Base-by-base conservation (phyloP, 2,888 invertebrate species). In the Cryptus armator region DNA sequence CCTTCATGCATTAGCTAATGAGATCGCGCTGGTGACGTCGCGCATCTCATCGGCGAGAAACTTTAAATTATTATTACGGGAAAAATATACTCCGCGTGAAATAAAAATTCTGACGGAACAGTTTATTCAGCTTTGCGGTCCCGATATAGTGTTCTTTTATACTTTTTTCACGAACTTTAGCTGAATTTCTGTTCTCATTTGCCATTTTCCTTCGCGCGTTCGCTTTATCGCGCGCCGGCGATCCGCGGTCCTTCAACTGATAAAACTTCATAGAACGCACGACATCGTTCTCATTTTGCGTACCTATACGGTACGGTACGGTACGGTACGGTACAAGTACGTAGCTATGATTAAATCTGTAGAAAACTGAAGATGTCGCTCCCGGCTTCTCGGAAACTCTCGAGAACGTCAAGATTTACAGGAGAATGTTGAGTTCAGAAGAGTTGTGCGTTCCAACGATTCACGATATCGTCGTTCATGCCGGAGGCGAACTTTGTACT, bases 351-450 rank as follows among this genome's bases (percentile, higher is more conserved):
- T 37, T 37, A 37, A 37, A 5, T 9, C 37, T 37, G 37, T 37
- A 37, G 1, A 37, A 72, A 66, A 66, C 66, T 72, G 48, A 3
- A 43, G 53, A 72, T 67, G 37, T 78, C 53, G 67, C 72, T 56
- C 29, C 44, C 37, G 19, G 56, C 53, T 66, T 37, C 64, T 56
- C 37, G 2, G 32, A 46, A 53, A 75, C 53, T 64, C 59, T 74
- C 37, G 62, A 46, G 68, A n/a, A 70, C 62, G 2, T 53, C 19
- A 19, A 16, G 19, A 64, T 64, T 51, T 24, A 66, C 6, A 7
- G 7, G 9, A 37, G 7, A 44, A 24, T 29, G 62, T 43, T 43
- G n/a, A 46, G 9, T 10, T 56, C 72, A 14, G 10, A 37, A 59
- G 62, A n/a, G 59, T 16, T 66, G 43, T 43, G 16, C 59, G 19